These are phyloP conservation scores for Thymelicus lineola DNA, from an alignment of 2,888 invertebrate genomes.

Conservation along the genomic window DNA sequence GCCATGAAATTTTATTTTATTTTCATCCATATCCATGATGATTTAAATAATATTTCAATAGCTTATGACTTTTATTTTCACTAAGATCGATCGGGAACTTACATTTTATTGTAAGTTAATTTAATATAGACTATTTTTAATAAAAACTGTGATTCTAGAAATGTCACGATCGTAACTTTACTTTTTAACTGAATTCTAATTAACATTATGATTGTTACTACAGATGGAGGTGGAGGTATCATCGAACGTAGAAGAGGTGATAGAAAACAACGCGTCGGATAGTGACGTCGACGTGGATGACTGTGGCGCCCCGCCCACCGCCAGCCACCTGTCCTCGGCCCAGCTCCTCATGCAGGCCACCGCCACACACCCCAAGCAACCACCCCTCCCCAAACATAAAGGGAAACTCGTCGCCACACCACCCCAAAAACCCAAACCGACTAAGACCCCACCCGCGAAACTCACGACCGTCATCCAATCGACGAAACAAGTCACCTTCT, in stretches of 20 bases:
- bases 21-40: no score
- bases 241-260: slow-evolving; percentile 58
- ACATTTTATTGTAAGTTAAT: no score
- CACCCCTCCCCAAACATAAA: slow-evolving; percentile 51
- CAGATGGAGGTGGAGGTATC: slow-evolving; percentile 61
- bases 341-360: slow-evolving; percentile 74
- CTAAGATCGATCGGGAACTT: no score
- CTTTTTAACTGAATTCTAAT: neutral
- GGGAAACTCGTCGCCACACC: slow-evolving; percentile 58
- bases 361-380: slow-evolving; percentile 52
- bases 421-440: slow-evolving; percentile 51
- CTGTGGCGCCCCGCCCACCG: slow-evolving; percentile 51
- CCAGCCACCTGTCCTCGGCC: slow-evolving; percentile 68
- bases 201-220: neutral
- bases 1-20: no score
- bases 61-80: no score
- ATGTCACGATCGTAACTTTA: no score
- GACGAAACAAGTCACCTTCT: slow-evolving; percentile 37
- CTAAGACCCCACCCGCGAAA: slow-evolving; percentile 32
- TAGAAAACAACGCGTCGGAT: slow-evolving; percentile 68
- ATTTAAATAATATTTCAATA: no score
- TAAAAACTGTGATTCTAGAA: no score
- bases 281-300: slow-evolving; percentile 80
- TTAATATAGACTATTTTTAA: no score
- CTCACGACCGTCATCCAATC: slow-evolving; percentile 18